Conservation (phyloP, 2,888 invertebrate species). For the Drosophila mayaguana region DNA sequence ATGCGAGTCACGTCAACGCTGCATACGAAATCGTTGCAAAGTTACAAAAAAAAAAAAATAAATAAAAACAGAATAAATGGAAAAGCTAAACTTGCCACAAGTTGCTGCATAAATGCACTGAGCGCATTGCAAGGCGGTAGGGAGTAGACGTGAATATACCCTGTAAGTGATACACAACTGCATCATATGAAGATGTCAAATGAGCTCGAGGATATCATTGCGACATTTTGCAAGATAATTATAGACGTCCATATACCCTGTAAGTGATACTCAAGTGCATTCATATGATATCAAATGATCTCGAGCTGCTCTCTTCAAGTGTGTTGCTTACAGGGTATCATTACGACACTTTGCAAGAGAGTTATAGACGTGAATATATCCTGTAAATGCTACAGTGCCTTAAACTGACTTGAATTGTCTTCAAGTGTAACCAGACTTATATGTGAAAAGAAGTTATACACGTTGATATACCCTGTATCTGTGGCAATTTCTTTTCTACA, state of each 20-base stretch:
- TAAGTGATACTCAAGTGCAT: neutral
- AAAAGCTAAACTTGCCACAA: slow-evolving; percentile 39
- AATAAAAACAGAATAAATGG: neutral
- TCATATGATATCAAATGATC: too few species aligned
- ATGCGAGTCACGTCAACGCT: slow-evolving; percentile 80
- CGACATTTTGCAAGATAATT: too few species aligned
- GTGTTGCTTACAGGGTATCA: too few species aligned
- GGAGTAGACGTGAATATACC: neutral
- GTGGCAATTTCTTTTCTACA: too few species aligned
- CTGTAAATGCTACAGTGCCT: neutral
- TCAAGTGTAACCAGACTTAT: too few species aligned
- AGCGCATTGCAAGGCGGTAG: neutral
- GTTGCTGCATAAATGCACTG: slow-evolving; percentile 22
- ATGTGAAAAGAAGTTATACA: neutral
- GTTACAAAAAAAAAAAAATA: slow-evolving; percentile 22
- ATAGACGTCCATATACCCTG: neutral
- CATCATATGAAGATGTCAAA: neutral
- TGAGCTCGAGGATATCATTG: too few species aligned
- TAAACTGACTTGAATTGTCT: too few species aligned
- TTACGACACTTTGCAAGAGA: too few species aligned
- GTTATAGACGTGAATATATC: neutral
- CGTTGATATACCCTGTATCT: neutral
- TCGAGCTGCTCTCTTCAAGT: too few species aligned
- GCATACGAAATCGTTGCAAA: slow-evolving; percentile 73
- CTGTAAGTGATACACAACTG: neutral